Evolutionary conservation across 2,888 invertebrate species (phyloP).

Genomic region (Tridacna gigas): DNA sequence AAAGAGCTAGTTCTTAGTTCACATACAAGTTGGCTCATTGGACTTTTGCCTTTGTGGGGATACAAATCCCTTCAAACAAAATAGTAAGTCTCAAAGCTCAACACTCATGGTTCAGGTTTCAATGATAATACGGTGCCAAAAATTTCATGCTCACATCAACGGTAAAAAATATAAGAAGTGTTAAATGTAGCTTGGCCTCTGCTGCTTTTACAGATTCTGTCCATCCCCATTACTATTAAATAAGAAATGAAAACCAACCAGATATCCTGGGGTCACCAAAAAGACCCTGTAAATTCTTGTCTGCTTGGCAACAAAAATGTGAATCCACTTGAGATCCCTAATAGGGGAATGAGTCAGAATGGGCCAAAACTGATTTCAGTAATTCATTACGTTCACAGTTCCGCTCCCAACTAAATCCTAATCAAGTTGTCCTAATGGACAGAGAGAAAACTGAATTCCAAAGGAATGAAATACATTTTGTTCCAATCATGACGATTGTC

Average conservation of each 20-base stretch:
- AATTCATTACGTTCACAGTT: slow-evolving; percentile 38
- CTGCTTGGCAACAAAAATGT: slow-evolving; percentile 21
- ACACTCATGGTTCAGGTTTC: too few species aligned
- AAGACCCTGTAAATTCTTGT: slow-evolving; percentile 5
- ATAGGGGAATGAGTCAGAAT: slow-evolving; percentile 24
- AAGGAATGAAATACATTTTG: slow-evolving; percentile 25
- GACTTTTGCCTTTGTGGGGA: too few species aligned
- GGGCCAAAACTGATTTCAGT: slow-evolving; percentile 23
- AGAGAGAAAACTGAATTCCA: slow-evolving; percentile 11
- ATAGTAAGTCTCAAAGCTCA: too few species aligned
- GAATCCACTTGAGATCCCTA: slow-evolving; percentile 22
- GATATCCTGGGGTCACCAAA: neutral
- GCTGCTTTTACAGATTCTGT: neutral
- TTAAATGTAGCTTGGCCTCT: too few species aligned
- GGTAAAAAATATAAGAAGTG: too few species aligned
- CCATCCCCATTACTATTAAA: neutral
- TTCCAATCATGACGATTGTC: slow-evolving; percentile 30
- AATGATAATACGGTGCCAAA: too few species aligned
- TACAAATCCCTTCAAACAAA: too few species aligned
- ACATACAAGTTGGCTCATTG: too few species aligned
- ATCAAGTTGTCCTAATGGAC: slow-evolving; percentile 34
- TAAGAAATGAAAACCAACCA: neutral
- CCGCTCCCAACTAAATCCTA: slow-evolving; percentile 11
- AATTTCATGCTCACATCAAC: too few species aligned
- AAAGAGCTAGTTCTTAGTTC: too few species aligned